Evolutionary conservation across 2,113 vertebrate genomes (phyloP), one percentile per base, ranked within the genome.

Genomic region (Chionodraco myersi): DNA sequence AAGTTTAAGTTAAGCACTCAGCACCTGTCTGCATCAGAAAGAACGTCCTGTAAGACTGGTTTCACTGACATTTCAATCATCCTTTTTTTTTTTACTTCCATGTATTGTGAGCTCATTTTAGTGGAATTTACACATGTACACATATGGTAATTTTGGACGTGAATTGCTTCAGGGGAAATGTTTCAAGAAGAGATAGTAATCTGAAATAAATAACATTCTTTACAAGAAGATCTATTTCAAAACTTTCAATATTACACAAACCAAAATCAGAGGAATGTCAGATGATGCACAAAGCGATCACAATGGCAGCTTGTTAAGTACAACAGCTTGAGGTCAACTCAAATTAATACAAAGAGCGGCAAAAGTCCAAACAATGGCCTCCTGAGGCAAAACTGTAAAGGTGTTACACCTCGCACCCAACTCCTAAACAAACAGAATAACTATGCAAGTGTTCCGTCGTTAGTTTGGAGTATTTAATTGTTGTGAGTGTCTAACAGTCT

Each of bases 211-310:
- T 34, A 11, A 48, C 16, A 53, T 53, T 64, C 2, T 66, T 65
- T 13, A 51, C 9, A 51, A 56, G 8, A 48, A 69, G 3, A 77
- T 54, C 1, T 4, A n/a, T 61, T 61, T 53, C 34, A 45, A 61
- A 26, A 14, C 3, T 0, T 56, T 57, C 26, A 26, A 53, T 34
- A 47, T 54, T 6, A 53, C 15, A 62, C 23, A 53, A 70, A 77
- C 9, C 12, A 12, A 47, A 56, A 58, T 66, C 6, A 26, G 9
- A 5, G 76, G 76, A 78, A 78, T 64, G 59, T 56, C 9, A 57
- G 49, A 18, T 23, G 44, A 70, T 30, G 23, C 58, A 69, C 15
- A 23, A 15, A 23, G 41, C 36, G 15, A 23, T 47, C 34, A 30
- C 10, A 30, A 30, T 10, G 45, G 8, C 12, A 26, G 30, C 18